These are phyloP conservation scores for Goniozus legneri DNA, from an alignment of 1,140 invertebrate species.

Conservation along the genomic window DNA sequence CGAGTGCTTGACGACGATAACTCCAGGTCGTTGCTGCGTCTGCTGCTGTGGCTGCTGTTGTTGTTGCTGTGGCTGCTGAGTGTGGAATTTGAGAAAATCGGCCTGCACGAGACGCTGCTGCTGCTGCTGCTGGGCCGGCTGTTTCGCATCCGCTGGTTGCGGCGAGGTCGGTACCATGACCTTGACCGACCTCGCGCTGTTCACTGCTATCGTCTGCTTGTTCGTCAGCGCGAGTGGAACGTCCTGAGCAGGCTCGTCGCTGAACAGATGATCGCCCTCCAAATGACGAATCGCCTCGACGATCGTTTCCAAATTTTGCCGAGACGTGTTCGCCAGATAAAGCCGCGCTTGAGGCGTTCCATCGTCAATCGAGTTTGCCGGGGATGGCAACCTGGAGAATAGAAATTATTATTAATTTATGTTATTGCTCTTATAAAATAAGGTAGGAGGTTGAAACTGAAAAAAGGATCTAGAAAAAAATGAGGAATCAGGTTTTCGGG, in stretches of 20 bases:
- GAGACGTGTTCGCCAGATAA: constrained; percentile 75
- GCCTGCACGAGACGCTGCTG: constrained; percentile 54
- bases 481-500: too few relatives aligned
- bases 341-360: constrained; percentile 57
- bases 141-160: constrained; percentile 8
- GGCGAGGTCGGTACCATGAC: constrained; percentile 14
- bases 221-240: constrained; percentile 73
- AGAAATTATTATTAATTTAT: too few relatives aligned
- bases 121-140: constrained; percentile 4
- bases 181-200: too few relatives aligned
- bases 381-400: constrained; percentile 59
- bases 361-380: constrained; percentile 58
- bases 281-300: constrained; percentile 95
- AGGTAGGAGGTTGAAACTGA: too few relatives aligned
- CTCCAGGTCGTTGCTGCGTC: constrained; percentile 75
- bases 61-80: constrained; percentile 1
- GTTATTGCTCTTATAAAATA: too few relatives aligned
- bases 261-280: constrained; percentile 90
- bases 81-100: constrained; percentile 65
- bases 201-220: constrained; percentile 41
- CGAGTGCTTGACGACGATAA: constrained; percentile 81
- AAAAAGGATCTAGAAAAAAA: too few relatives aligned
- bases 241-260: constrained; percentile 68
- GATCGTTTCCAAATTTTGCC: constrained; percentile 94
- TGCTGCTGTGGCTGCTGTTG: constrained; percentile 46